phyloP scores from a whole-genome alignment of 1,140 invertebrate species.

The Macrotrachela quadricornifera region DNA sequence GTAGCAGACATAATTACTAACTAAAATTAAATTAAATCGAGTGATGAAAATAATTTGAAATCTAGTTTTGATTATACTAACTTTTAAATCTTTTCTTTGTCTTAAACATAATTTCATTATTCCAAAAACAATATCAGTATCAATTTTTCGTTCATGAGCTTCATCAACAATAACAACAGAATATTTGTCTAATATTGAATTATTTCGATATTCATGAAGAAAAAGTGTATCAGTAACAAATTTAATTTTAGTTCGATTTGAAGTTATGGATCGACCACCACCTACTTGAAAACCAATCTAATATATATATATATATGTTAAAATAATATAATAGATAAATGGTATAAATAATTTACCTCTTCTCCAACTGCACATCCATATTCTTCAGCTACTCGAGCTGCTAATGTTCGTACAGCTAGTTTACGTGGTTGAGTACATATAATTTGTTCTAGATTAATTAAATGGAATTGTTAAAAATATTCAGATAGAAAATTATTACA shows the following conservation, averaged over 20 bases:
- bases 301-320: too few relatives aligned
- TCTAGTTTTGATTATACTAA: too few relatives aligned
- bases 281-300: too few relatives aligned
- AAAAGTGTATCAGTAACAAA: conserved; percentile 88
- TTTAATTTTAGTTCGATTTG: conserved; percentile 48
- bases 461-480: too few relatives aligned
- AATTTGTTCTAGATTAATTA: too few relatives aligned
- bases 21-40: too few relatives aligned
- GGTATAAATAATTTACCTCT: conserved; percentile 54
- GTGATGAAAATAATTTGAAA: too few relatives aligned
- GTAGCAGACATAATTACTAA: conserved; percentile 31
- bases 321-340: conserved; percentile 70
- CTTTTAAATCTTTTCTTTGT: too few relatives aligned
- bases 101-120: conserved; percentile 55
- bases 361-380: conserved; percentile 12
- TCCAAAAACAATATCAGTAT: conserved; percentile 74
- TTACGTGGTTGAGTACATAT: conserved; percentile 58
- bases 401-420: conserved; percentile 72
- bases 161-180: conserved; percentile 77
- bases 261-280: too few relatives aligned
- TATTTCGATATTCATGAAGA: conserved; percentile 56
- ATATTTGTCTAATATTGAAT: conserved; percentile 44
- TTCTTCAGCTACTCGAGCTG: conserved; percentile 61
- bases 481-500: too few relatives aligned
- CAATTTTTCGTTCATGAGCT: conserved; percentile 82